phyloP scores from a whole-genome alignment of 2,797 vertebrate species.

The Premnoplex brunnescens region DNA sequence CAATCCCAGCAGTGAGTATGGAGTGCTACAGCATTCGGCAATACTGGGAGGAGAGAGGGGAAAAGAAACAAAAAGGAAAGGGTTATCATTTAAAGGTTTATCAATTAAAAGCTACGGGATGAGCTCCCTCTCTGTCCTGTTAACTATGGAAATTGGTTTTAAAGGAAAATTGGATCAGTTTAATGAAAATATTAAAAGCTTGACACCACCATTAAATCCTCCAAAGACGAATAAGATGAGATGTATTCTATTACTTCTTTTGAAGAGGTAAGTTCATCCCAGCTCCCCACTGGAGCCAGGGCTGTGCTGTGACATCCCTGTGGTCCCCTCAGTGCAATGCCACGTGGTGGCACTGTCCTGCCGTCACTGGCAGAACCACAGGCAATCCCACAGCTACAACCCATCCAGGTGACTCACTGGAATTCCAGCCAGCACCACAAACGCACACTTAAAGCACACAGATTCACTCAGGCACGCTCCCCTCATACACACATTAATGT shows the following conservation, averaged over 20 bases:
- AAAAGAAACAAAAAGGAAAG: not conserved
- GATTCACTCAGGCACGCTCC: not conserved
- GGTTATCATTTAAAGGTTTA: not conserved
- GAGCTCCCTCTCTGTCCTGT: not conserved
- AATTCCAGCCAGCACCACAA: not conserved
- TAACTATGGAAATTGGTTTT: not conserved
- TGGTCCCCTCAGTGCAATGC: not conserved
- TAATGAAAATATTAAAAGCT: not conserved
- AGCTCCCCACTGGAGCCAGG: not conserved
- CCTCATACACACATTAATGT: not conserved
- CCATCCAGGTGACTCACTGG: not conserved
- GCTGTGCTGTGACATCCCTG: not conserved
- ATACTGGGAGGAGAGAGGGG: constrained; percentile 77
- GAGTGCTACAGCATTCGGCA: constrained; percentile 97
- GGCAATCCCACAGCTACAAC: not conserved
- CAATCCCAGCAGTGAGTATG: constrained; percentile 94
- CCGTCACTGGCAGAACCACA: not conserved
- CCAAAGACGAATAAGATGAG: not conserved
- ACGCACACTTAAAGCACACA: not conserved
- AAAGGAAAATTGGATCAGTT: not conserved
- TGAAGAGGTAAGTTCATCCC: rapidly evolving
- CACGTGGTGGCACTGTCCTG: constrained; percentile 39
- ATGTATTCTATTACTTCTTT: not conserved
- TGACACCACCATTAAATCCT: not conserved
- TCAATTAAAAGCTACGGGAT: not conserved